Conservation (phyloP, 2,113 vertebrate genomes). For the Centropus bengalensis region DNA sequence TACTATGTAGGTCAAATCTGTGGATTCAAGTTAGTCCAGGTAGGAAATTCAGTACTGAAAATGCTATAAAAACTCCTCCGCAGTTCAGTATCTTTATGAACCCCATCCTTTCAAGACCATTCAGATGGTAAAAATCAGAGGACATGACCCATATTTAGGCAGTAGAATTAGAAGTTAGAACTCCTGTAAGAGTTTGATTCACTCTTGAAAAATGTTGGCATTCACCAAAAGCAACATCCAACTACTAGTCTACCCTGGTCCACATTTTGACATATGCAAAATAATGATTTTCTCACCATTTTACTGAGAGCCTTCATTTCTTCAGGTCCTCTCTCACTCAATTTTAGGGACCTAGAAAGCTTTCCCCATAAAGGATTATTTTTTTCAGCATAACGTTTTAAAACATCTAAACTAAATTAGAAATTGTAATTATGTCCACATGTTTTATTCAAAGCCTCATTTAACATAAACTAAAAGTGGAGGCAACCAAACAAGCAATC, state of each 20-base stretch:
- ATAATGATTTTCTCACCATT: not conserved
- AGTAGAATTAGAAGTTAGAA: not conserved
- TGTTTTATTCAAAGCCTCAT: not conserved
- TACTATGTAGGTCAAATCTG: not conserved
- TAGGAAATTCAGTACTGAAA: not conserved
- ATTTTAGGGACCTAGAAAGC: not conserved
- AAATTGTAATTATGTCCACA: not conserved
- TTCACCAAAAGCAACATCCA: not conserved
- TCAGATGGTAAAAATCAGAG: not conserved
- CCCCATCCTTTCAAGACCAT: not conserved
- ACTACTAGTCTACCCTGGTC: not conserved
- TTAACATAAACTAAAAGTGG: not conserved
- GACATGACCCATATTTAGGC: not conserved
- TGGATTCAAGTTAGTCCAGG: not conserved
- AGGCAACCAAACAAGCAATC: not conserved
- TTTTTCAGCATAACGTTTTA: not conserved
- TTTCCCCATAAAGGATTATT: not conserved
- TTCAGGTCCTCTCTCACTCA: not conserved
- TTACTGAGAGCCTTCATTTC: not conserved
- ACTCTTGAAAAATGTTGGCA: not conserved
- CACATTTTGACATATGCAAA: not conserved
- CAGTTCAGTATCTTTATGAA: not conserved
- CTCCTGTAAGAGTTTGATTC: accelerated
- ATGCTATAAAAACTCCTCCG: not conserved
- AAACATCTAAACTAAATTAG: not conserved